A percentile compares a stretch with the other conserved stretches of the same genome.
Conservation (phyloP, 2,797 vertebrate species). For the Lepilemur ruficaudatus region DNA sequence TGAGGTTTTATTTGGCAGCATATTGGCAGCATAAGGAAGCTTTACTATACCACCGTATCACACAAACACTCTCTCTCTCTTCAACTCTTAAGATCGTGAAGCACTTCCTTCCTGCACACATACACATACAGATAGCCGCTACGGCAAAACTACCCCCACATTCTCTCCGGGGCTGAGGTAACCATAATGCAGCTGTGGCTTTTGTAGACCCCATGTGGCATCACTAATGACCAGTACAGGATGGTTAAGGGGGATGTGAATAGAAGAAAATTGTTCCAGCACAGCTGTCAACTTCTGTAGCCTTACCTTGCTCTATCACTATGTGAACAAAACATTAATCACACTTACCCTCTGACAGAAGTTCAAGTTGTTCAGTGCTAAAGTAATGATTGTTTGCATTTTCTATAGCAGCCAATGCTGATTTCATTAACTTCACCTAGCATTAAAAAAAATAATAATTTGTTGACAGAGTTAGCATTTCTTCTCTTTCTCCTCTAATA, state of each 20-base stretch:
- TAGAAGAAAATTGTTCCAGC: background rate
- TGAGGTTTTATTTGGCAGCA: constrained; percentile 11
- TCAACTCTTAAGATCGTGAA: background rate
- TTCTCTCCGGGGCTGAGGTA: background rate
- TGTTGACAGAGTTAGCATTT: background rate
- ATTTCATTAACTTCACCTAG: background rate
- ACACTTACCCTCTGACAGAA: background rate
- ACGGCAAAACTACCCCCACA: background rate
- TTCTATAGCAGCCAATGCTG: background rate
- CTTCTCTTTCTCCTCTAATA: background rate
- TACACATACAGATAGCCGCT: background rate
- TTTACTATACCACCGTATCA: background rate
- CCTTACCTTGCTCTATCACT: too few relatives aligned
- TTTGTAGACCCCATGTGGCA: background rate
- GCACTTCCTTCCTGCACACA: rapidly evolving
- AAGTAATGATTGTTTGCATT: background rate
- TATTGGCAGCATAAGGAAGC: background rate
- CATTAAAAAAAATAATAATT: background rate
- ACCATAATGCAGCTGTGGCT: background rate
- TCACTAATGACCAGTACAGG: background rate
- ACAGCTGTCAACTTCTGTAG: background rate
- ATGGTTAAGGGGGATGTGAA: background rate
- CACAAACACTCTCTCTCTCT: background rate
- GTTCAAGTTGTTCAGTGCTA: background rate
- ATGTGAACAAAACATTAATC: background rate